These are phyloP conservation scores for Zaprionus bogoriensis DNA, from an alignment of 2,888 invertebrate species.

Conservation along the genomic window DNA sequence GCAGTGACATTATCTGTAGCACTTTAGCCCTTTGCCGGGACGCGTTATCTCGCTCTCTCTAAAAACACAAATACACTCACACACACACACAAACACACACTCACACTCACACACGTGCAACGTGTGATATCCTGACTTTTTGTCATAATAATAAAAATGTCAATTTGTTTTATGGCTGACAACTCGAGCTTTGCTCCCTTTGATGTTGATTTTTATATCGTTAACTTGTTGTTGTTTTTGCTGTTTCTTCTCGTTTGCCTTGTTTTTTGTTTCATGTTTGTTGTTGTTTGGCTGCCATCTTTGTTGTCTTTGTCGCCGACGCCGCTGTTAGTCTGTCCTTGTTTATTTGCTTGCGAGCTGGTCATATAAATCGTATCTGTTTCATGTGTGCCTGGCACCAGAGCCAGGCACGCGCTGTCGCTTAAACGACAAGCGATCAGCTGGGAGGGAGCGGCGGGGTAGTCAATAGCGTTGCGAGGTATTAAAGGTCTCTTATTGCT, in stretches of 20 bases:
- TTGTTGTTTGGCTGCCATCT: background rate
- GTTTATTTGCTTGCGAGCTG: slow-evolving; percentile 27
- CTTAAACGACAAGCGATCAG: background rate
- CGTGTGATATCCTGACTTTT: slow-evolving; percentile 66
- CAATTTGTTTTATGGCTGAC: slow-evolving; percentile 72
- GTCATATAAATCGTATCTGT: slow-evolving; percentile 33
- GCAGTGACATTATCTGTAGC: slow-evolving; percentile 46
- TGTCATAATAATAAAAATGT: slow-evolving; percentile 73
- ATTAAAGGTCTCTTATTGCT: slow-evolving; percentile 11
- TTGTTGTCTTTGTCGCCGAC: background rate
- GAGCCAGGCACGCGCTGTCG: slow-evolving; percentile 1
- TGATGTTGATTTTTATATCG: slow-evolving; percentile 60
- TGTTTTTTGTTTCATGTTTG: background rate
- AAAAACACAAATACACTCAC: background rate
- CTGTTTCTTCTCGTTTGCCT: background rate
- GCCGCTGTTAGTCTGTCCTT: slow-evolving; percentile 1
- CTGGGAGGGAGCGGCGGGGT: background rate
- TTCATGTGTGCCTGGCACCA: slow-evolving; percentile 50
- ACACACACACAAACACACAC: background rate
- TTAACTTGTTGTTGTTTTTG: slow-evolving; percentile 14
- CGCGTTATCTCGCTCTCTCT: background rate
- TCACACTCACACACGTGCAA: slow-evolving; percentile 7
- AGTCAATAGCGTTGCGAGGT: background rate
- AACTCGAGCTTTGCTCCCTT: slow-evolving; percentile 59
- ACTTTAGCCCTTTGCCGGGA: slow-evolving; percentile 39